Evolutionary conservation across 2,888 invertebrate genomes (phyloP).

Genomic region (Saturnia japonica): DNA sequence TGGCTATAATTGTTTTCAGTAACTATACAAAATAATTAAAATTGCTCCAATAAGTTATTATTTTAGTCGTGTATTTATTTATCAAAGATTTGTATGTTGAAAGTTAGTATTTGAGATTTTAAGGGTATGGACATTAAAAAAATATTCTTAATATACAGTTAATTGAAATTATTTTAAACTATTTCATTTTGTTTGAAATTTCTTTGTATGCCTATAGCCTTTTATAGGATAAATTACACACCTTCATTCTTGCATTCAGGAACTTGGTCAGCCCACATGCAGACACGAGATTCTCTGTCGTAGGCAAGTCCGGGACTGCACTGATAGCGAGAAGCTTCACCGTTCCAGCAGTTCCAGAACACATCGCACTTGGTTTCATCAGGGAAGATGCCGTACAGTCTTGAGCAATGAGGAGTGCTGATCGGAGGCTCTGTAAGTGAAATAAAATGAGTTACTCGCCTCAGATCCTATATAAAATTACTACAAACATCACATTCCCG

Average conservation of each 20-base stretch:
- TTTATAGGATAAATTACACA: slow-evolving; percentile 55
- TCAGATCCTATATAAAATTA: not conserved
- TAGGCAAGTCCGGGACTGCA: slow-evolving; percentile 97
- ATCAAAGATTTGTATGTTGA: not conserved
- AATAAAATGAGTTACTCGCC: not conserved
- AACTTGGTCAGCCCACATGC: slow-evolving; percentile 98
- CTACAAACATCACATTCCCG: not conserved
- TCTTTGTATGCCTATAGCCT: not conserved
- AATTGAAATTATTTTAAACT: not conserved
- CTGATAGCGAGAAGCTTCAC: slow-evolving; percentile 95
- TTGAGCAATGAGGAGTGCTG: slow-evolving; percentile 90
- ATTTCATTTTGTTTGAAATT: not conserved
- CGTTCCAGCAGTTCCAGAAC: slow-evolving; percentile 99
- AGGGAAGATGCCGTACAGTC: slow-evolving; percentile 95
- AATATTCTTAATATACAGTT: not conserved
- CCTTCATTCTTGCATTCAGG: slow-evolving; percentile 95
- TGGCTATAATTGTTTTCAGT: not conserved
- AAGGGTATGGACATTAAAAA: not conserved
- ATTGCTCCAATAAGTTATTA: too few relatives aligned
- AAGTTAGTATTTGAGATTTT: not conserved
- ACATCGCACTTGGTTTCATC: slow-evolving; percentile 94
- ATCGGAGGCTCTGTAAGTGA: slow-evolving; percentile 88
- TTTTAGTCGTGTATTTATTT: not conserved
- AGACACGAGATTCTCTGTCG: slow-evolving; percentile 95
- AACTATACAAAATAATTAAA: too few relatives aligned